Conservation (phyloP, 2,113 vertebrate genomes). For the Peromyscus polionotus region DNA sequence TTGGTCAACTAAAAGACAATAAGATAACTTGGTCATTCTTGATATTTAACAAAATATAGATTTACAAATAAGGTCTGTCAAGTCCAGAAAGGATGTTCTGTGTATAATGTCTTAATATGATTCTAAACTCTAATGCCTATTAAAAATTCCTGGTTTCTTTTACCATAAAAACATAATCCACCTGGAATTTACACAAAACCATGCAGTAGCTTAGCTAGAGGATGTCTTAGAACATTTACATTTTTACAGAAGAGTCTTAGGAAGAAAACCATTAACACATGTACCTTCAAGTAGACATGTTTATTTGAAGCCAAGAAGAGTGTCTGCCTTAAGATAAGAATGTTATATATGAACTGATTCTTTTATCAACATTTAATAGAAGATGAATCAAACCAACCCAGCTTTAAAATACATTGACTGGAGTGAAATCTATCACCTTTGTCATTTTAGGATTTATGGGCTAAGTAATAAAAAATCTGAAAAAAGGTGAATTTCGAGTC, state of each 20-base stretch:
- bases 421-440: neutral
- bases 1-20: neutral
- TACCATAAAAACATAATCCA: neutral
- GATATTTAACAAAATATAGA: neutral
- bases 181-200: conserved; percentile 38
- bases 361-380: conserved; percentile 41
- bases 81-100: neutral
- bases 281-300: conserved; percentile 36
- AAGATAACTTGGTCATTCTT: neutral
- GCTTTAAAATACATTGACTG: neutral
- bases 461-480: neutral
- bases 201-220: neutral
- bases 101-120: neutral
- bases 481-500: conserved; percentile 50
- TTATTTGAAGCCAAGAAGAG: conserved; percentile 53
- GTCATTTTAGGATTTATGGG: neutral
- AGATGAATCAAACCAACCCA: neutral
- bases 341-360: conserved; percentile 22
- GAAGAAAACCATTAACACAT: conserved; percentile 31
- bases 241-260: conserved; percentile 24
- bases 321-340: conserved; percentile 10
- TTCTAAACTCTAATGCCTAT: neutral
- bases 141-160: conserved; percentile 15
- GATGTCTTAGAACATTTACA: conserved; percentile 8
- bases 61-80: neutral